Evolutionary conservation across 64 coral and sea anemone genomes (phyloP), one percentile per base, ranked within the genome.

Genomic region (Montipora efflorescens): DNA sequence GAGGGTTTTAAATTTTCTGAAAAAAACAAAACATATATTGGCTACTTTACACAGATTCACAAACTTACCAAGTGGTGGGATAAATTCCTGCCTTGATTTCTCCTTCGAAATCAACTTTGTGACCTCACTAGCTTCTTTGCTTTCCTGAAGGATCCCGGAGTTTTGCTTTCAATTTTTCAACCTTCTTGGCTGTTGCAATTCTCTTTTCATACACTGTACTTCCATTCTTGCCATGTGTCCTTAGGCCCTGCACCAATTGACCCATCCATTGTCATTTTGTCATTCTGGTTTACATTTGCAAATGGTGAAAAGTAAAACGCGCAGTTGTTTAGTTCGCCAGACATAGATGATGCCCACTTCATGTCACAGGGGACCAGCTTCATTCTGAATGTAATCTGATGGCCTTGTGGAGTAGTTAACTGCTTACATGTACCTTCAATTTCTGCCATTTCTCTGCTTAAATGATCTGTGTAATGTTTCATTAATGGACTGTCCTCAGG

Each of bases 301-400:
- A 23, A 23, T 23, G 23, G 23, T 23, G 23, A 23, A 23, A 23
- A 23, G 78, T 94, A 94, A 3, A 5, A 13, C 5, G 87, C 87
- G 47, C 64, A 46, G 55, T 94, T 94, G 50, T 84, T 94, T 11
- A 94, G 93, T 59, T 94, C 87, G 7, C 87, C 93, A 12, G 93
- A 90, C 87, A 94, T 94, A 21, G 78, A 53, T 69, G 87, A 57
- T 58, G 50, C 64, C 92, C 87, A 89, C 62, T 88, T 89, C 85
- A 88, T 80, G 49, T 94, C 92, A 22, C 43, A 61, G 10, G 76
- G 92, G 48, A 93, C 88, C 47, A 93, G 45, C 55, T 88, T 23
- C 12, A 89, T 36, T 75, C 45, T 73, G 61, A 89, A 94, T 19
- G 59, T 59, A 49, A 94, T 47, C 2, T 72, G 16, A 82, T 94